Percentiles rank a stretch among this genome's conserved stretches.
These are phyloP conservation scores for Aptenodytes patagonicus DNA, from an alignment of 2,113 vertebrate genomes.

Conservation along the genomic window DNA sequence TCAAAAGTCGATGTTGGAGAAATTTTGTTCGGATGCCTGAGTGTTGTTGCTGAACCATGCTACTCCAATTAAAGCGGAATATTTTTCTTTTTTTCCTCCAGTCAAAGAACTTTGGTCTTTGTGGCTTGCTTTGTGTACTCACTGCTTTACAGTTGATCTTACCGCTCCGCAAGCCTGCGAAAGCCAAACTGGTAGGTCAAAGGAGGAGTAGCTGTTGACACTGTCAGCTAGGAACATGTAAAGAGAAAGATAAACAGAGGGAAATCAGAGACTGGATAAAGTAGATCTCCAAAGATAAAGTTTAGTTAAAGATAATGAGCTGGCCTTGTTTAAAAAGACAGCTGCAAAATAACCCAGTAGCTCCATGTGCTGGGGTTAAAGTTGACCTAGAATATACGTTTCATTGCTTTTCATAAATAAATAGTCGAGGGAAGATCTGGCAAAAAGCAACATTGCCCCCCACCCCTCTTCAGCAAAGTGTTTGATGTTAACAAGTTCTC, in stretches of 20 bases:
- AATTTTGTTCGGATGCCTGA: accelerated
- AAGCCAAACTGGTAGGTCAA: slow-evolving; percentile 46
- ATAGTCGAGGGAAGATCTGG: slow-evolving; percentile 67
- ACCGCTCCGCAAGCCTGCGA: background rate
- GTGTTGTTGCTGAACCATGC: background rate
- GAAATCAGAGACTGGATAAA: slow-evolving; percentile 51
- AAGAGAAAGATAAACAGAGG: slow-evolving; percentile 50
- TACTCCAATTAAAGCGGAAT: background rate
- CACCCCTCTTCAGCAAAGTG: slow-evolving; percentile 53
- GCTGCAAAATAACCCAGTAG: slow-evolving; percentile 50
- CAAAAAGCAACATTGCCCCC: slow-evolving; percentile 48
- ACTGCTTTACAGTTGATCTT: background rate
- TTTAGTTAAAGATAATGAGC: slow-evolving; percentile 62
- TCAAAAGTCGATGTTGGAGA: background rate
- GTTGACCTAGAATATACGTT: slow-evolving; percentile 62
- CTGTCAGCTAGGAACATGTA: slow-evolving; percentile 34
- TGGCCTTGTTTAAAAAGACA: slow-evolving; percentile 56
- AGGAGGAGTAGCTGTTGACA: slow-evolving; percentile 65
- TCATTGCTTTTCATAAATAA: slow-evolving; percentile 75
- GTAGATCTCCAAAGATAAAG: slow-evolving; percentile 32
- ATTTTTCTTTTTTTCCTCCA: background rate
- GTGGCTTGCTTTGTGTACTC: slow-evolving; percentile 1
- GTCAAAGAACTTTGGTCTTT: background rate
- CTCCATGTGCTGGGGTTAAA: slow-evolving; percentile 63
- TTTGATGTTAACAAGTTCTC: slow-evolving; percentile 73